These are phyloP conservation scores for Hypselothyrea guttata DNA, from an alignment of 2,888 invertebrate species.

Conservation along the genomic window DNA sequence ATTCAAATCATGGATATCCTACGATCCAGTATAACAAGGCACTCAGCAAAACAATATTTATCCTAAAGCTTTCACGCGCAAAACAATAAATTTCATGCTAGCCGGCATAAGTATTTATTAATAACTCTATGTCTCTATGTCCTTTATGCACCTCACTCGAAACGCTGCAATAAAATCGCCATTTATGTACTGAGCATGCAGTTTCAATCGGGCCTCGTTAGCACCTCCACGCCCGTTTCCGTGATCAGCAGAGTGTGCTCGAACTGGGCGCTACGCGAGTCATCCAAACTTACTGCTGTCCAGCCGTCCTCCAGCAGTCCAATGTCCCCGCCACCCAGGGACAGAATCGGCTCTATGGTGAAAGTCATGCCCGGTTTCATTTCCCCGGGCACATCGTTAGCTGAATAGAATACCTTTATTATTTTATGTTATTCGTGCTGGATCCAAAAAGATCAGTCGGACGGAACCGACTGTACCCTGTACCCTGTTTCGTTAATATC, in stretches of 20 bases:
- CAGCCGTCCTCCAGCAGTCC: constrained; percentile 93
- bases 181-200: constrained; percentile 20
- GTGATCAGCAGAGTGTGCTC: constrained; percentile 96
- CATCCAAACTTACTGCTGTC: constrained; percentile 94
- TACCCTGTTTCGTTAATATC: too few relatives aligned
- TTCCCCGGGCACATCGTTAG: constrained; percentile 85
- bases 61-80: constrained; percentile 17
- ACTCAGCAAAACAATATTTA: constrained; percentile 16
- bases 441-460: too few relatives aligned
- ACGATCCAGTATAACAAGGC: neutral
- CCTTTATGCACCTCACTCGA: constrained; percentile 18
- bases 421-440: too few relatives aligned
- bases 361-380: constrained; percentile 97
- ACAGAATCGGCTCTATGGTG: constrained; percentile 95
- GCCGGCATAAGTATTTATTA: constrained; percentile 37
- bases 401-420: too few relatives aligned
- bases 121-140: constrained; percentile 31
- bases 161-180: constrained; percentile 42
- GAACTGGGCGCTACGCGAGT: constrained; percentile 92
- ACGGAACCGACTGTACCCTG: too few relatives aligned
- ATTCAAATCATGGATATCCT: neutral
- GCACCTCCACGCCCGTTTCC: constrained; percentile 88
- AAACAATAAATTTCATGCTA: constrained; percentile 40
- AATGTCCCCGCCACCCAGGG: constrained; percentile 87
- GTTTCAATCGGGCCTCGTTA: constrained; percentile 84